Conservation (phyloP, 2,797 vertebrate genomes). For the Rallus crepitans region DNA sequence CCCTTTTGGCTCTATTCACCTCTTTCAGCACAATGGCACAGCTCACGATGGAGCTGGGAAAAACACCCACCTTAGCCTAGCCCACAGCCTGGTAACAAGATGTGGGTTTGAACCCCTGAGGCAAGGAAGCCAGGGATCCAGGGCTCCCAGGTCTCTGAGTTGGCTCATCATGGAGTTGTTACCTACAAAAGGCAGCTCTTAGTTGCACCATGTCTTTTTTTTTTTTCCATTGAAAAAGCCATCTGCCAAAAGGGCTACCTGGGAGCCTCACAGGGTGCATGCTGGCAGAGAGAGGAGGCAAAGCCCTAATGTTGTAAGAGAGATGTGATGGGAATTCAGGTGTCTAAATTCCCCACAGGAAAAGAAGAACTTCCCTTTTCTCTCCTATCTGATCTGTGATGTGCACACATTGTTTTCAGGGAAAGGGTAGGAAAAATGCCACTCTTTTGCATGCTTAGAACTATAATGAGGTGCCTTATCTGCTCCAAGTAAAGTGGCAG, state of each 20-base stretch:
- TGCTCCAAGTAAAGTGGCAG: not conserved
- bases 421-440: not conserved
- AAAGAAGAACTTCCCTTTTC: not conserved
- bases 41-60: not conserved
- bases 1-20: not conserved
- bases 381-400: not conserved
- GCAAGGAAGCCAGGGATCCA: not conserved
- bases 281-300: not conserved
- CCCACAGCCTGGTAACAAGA: not conserved
- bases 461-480: not conserved
- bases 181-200: not conserved
- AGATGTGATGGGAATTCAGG: not conserved
- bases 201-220: not conserved
- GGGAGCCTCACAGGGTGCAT: not conserved
- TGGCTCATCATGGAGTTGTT: not conserved
- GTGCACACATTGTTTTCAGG: not conserved
- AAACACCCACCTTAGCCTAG: not conserved
- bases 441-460: not conserved
- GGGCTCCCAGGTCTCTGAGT: not conserved
- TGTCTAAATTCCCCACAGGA: not conserved
- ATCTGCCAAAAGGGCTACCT: not conserved
- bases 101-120: not conserved
- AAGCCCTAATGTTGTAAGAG: not conserved
- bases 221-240: not conserved
- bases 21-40: constrained; percentile 38